Evolutionary conservation across 2,113 vertebrate genomes (phyloP).

Genomic region (Gadus chalcogrammus): DNA sequence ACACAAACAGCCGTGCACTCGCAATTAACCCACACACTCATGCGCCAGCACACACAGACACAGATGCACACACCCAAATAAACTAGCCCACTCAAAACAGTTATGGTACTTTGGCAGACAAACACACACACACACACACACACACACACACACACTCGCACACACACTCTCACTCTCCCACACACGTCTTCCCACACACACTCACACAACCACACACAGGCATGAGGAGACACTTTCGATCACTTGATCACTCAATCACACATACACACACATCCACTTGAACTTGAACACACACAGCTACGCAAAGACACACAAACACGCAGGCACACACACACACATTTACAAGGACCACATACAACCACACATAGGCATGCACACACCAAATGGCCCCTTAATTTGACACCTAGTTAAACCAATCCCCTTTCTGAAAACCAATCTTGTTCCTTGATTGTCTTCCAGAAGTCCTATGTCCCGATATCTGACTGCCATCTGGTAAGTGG

Average conservation of each 20-base stretch:
- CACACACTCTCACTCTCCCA: slow-evolving; percentile 2
- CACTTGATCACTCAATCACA: background rate
- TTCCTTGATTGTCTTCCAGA: slow-evolving; percentile 68
- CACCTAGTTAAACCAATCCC: slow-evolving; percentile 62
- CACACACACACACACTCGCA: too few relatives aligned
- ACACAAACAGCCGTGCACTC: background rate
- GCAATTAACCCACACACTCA: slow-evolving; percentile 11
- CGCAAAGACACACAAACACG: background rate
- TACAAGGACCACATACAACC: background rate
- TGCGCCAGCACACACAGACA: slow-evolving; percentile 10
- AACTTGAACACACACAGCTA: background rate
- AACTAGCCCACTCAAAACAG: background rate
- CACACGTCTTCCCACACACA: background rate
- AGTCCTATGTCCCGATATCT: slow-evolving; percentile 60
- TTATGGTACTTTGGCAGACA: too few relatives aligned
- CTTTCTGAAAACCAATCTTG: slow-evolving; percentile 65
- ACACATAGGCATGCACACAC: slow-evolving; percentile 11
- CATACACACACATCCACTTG: background rate
- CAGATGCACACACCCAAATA: background rate
- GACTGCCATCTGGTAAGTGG: slow-evolving; percentile 65
- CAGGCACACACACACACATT: background rate
- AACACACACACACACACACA: too few relatives aligned
- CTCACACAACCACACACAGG: too few relatives aligned
- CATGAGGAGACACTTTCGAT: too few relatives aligned
- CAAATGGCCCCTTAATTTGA: slow-evolving; percentile 53